phyloP scores from a whole-genome alignment of 1,140 invertebrate genomes.

The Procambarus clarkii region DNA sequence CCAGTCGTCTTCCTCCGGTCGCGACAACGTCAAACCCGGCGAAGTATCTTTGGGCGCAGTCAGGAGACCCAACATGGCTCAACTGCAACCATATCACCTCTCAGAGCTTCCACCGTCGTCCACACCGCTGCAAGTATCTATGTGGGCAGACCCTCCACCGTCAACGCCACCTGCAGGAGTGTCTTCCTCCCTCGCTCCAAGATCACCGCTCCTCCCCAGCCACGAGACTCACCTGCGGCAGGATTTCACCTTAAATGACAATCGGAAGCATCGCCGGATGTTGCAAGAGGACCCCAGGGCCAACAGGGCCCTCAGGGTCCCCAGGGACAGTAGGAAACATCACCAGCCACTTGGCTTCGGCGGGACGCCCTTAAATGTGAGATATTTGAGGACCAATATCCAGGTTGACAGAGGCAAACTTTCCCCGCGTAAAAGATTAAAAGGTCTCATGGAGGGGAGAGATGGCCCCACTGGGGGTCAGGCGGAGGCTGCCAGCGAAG shows the following conservation, averaged over 20 bases:
- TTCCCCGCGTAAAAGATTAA: not conserved
- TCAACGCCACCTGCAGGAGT: not conserved
- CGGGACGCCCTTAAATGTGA: not conserved
- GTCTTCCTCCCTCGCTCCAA: not conserved
- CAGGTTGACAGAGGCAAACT: not conserved
- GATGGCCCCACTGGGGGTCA: not conserved
- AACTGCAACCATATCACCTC: conserved; percentile 4
- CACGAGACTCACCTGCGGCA: not conserved
- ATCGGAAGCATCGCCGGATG: conserved; percentile 8
- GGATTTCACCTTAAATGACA: not conserved
- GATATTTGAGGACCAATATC: not conserved
- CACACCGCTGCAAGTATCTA: not conserved
- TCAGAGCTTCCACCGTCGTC: conserved; percentile 22
- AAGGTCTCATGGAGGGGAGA: not conserved
- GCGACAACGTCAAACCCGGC: not conserved
- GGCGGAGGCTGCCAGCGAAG: not conserved
- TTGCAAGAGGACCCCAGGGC: not conserved
- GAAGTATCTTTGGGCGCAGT: not conserved
- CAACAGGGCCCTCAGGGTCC: not conserved
- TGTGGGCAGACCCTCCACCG: conserved; percentile 34
- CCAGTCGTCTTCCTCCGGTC: conserved; percentile 37
- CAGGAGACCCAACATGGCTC: not conserved
- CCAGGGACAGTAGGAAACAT: conserved; percentile 4
- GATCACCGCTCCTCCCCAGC: not conserved
- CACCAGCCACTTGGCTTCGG: not conserved